Conservation (phyloP, 1,140 invertebrate species). For the Dendroctonus ponderosae region DNA sequence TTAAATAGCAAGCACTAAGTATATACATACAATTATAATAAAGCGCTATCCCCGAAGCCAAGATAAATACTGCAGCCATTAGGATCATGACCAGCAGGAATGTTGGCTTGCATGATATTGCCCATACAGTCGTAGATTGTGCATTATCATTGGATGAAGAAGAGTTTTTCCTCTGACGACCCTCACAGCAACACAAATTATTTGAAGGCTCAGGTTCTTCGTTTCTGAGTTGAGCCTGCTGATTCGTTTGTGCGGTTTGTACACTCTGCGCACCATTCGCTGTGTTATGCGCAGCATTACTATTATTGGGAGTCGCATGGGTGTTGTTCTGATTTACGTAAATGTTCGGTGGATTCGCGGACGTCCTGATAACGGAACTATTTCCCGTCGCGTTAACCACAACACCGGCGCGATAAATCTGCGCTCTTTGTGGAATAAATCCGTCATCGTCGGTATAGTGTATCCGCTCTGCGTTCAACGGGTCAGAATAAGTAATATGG, state of each 20-base stretch:
- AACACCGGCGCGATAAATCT: conserved; percentile 53
- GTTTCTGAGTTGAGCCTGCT: conserved; percentile 21
- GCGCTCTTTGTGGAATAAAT: conserved; percentile 49
- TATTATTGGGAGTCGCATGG: conserved; percentile 20
- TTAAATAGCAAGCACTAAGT: neutral
- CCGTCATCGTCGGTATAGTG: conserved; percentile 50
- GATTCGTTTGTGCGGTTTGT: conserved; percentile 19
- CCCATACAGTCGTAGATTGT: conserved; percentile 41
- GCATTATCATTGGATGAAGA: conserved; percentile 8
- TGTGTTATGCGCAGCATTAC: conserved; percentile 7
- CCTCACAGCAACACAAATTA: conserved; percentile 18
- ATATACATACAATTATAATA: conserved; percentile 56
- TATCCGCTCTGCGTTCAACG: conserved; percentile 48
- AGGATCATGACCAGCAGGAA: conserved; percentile 52
- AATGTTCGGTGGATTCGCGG: neutral
- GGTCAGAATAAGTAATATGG: conserved; percentile 28
- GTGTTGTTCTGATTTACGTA: conserved; percentile 24
- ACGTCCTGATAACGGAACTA: conserved; percentile 48
- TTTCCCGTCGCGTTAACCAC: conserved; percentile 56
- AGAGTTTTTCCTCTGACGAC: neutral
- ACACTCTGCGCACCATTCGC: conserved; percentile 25
- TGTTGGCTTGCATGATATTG: conserved; percentile 51
- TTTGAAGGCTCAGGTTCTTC: conserved; percentile 1
- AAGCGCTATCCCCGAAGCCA: conserved; percentile 54
- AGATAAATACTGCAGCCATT: conserved; percentile 52